Conservation (phyloP, 2,888 invertebrate species). For the Phlogophora meticulosa region DNA sequence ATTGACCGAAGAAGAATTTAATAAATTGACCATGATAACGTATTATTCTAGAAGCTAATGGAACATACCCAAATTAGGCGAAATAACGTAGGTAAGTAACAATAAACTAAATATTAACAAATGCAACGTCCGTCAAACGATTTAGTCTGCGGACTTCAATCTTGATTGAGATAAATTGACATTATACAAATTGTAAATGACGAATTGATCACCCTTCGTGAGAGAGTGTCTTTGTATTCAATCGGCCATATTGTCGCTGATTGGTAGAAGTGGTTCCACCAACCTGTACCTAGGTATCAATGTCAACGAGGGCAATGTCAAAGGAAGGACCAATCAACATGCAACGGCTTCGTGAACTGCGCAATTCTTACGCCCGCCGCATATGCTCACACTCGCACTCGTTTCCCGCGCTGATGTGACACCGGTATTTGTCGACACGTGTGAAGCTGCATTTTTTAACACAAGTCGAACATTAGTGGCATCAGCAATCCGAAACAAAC, state of each 20-base stretch:
- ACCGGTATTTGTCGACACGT: too few species aligned
- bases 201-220: conserved; percentile 87
- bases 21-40: background rate
- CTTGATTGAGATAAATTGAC: conserved; percentile 87
- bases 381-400: too few species aligned
- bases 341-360: conserved; percentile 36
- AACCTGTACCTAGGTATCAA: conserved; percentile 57
- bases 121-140: conserved; percentile 58
- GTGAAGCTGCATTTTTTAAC: too few species aligned
- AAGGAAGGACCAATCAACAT: conserved; percentile 50
- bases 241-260: conserved; percentile 77
- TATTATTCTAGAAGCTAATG: conserved; percentile 33
- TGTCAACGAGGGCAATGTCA: conserved; percentile 60
- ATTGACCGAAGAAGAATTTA: background rate
- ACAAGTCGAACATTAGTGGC: too few species aligned
- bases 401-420: too few species aligned
- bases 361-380: conserved; percentile 4
- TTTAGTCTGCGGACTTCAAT: conserved; percentile 59
- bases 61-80: conserved; percentile 39
- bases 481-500: too few species aligned
- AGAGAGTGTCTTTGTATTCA: conserved; percentile 73
- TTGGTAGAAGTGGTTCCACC: conserved; percentile 76
- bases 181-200: conserved; percentile 89
- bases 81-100: conserved; percentile 44
- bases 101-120: conserved; percentile 50